Percentiles rank a stretch among this genome's conserved stretches.
Evolutionary conservation across 1,140 invertebrate genomes (phyloP).

Genomic region (Vanessa tameamea): DNA sequence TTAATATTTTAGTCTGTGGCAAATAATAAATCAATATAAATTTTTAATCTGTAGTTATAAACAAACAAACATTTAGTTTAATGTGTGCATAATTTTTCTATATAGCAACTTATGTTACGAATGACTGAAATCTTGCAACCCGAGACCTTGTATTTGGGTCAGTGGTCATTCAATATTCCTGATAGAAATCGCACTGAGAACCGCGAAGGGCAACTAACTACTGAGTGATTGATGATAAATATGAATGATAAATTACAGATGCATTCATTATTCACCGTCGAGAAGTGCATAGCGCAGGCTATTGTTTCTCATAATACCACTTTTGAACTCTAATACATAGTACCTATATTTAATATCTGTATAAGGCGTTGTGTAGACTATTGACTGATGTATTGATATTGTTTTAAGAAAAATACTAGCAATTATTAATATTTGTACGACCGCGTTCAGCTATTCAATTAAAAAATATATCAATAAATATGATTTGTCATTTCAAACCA

Average conservation of each 20-base stretch:
- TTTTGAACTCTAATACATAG: not conserved
- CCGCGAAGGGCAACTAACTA: slow-evolving; percentile 18
- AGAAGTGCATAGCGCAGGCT: slow-evolving; percentile 16
- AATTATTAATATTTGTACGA: too few species aligned
- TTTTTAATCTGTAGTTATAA: too few species aligned
- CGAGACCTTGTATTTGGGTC: slow-evolving; percentile 25
- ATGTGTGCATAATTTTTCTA: not conserved
- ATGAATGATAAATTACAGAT: slow-evolving; percentile 21
- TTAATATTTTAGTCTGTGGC: too few species aligned
- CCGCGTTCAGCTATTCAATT: too few species aligned
- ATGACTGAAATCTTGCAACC: slow-evolving; percentile 8
- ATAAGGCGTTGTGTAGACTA: too few species aligned
- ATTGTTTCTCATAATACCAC: slow-evolving; percentile 14
- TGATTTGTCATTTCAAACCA: too few species aligned
- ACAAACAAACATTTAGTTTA: too few species aligned
- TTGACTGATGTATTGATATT: too few species aligned
- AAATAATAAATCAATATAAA: too few species aligned
- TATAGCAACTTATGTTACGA: not conserved
- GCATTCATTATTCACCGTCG: slow-evolving; percentile 22
- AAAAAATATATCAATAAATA: too few species aligned
- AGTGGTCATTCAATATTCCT: slow-evolving; percentile 19
- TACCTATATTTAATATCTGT: too few species aligned
- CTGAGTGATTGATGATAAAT: slow-evolving; percentile 20
- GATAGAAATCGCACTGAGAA: slow-evolving; percentile 15
- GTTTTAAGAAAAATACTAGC: too few species aligned